Base-by-base conservation (phyloP, 1,140 invertebrate species). In the Leptopilina clavipes region DNA sequence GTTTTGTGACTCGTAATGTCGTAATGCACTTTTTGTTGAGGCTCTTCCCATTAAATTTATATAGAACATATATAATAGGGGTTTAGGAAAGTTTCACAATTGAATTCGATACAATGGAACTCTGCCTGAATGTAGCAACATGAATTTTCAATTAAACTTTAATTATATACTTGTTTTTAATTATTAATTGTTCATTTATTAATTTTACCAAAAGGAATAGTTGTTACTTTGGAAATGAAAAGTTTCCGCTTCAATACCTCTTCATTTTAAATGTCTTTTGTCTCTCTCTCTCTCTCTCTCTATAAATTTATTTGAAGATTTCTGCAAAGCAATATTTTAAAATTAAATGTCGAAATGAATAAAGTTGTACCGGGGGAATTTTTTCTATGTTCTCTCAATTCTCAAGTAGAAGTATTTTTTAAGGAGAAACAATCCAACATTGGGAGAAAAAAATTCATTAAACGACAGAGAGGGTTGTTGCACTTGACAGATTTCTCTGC, bases 301-400 rank as follows among this genome's bases (percentile, higher is more conserved):
- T 48, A 14, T 48, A 52, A 48, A 12, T 48, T 48, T n/a, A 52
- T 52, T 52, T 52, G 5, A 52, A 52, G 48, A 52, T 2, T 17
- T n/a, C 17, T 17, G 14, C 17, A 17, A 52, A 52, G 48, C 12
- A 52, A n/a, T 52, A 52, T 52, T 52, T 52, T n/a, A n/a, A 52
- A 52, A 52, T 52, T n/a, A 52, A 52, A 52, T 52, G 8, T 52
- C 6, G 14, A 52, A 52, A n/a, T 52, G 48, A 52, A 52, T 52
- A 52, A 52, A 52, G n/a, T 52, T 52, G 6, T 6, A 52, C 7
- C 0, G n/a, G 48, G 37, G 37, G 7, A 3, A 17, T 52, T n/a
- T 17, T 52, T 45, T 45, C 14, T 45, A 44, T 44, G 43, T 44
- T 44, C 43, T 44, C 12, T 45, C 0, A 7, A 40, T 40, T 40